phyloP scores from a whole-genome alignment of 2,113 vertebrate genomes.

The Calyptommatus sinebrachiatus region DNA sequence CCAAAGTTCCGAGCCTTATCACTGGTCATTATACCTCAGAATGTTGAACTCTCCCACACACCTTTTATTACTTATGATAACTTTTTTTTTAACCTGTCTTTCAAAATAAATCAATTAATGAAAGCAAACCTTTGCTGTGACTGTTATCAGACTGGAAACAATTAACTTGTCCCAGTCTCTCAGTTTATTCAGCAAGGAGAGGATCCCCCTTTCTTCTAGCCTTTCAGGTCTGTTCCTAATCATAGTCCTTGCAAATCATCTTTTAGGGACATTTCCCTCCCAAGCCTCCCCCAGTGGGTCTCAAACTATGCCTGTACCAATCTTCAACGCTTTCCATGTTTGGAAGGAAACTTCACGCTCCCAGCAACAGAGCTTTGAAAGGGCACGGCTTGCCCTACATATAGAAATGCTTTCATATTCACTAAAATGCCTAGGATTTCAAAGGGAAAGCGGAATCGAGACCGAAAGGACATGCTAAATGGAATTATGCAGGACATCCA shows the following conservation, averaged over 20 bases:
- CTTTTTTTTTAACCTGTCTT: too few species aligned
- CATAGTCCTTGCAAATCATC: neutral
- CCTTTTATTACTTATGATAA: too few species aligned
- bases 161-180: neutral
- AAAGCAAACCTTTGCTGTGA: neutral
- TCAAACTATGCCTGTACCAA: neutral
- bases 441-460: neutral
- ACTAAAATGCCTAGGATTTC: conserved; percentile 25
- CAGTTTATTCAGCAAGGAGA: neutral
- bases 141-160: neutral
- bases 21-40: too few species aligned
- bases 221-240: neutral
- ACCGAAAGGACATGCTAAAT: conserved; percentile 24
- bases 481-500: conserved; percentile 36
- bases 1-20: too few species aligned
- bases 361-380: neutral
- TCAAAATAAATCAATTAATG: neutral
- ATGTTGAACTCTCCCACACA: too few species aligned
- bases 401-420: conserved; percentile 27
- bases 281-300: neutral
- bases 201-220: neutral
- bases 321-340: neutral
- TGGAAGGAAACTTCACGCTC: neutral
- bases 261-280: neutral
- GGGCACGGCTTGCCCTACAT: accelerated